Evolutionary conservation across 2,888 invertebrate species (phyloP), one percentile per base, ranked within the genome.

Genomic region (Pristionchus maxplancki): DNA sequence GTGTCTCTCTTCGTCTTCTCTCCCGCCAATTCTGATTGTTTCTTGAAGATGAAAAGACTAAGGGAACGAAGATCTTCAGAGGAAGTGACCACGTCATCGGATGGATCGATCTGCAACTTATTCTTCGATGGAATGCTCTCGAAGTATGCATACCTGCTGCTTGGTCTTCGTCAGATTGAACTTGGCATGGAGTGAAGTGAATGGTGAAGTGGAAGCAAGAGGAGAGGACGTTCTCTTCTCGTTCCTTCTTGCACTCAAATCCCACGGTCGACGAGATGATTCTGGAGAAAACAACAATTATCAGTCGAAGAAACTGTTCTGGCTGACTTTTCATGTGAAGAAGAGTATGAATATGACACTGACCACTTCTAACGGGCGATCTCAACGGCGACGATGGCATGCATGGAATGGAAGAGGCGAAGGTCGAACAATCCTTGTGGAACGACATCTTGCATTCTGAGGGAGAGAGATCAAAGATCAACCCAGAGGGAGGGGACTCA

Each of bases 41-140:
- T 98, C 95, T 97, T 97, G n/a, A 97, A 97, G 90, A 98, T 97
- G 95, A 98, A 98, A 93, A 97, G 97, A 95, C 97, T 97, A 97
- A 98, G 97, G n/a, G 97, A 96, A 90, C 97, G 97, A 89, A 98
- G 95, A 95, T 98, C 98, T 78, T 97, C 97, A 0, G 97, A 97
- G 93, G 97, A 97, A 15, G 97, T 97, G 93, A 98, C 97, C 71
- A 98, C 97, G 94, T 97, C 97, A 95, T 97, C 97, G 0, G 97
- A 97, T 83, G 97, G 96, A 95, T 98, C 98, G 89, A 97, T 97
- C 92, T 94, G 89, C 86, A 91, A 9, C n/a, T n/a, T n/a, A n/a
- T n/a, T n/a, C n/a, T n/a, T n/a, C n/a, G n/a, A n/a, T n/a, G n/a
- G n/a, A n/a, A n/a, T n/a, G n/a, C n/a, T n/a, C n/a, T n/a, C n/a